Evolutionary conservation across 2,888 invertebrate species (phyloP).

Genomic region (Sipha maydis): DNA sequence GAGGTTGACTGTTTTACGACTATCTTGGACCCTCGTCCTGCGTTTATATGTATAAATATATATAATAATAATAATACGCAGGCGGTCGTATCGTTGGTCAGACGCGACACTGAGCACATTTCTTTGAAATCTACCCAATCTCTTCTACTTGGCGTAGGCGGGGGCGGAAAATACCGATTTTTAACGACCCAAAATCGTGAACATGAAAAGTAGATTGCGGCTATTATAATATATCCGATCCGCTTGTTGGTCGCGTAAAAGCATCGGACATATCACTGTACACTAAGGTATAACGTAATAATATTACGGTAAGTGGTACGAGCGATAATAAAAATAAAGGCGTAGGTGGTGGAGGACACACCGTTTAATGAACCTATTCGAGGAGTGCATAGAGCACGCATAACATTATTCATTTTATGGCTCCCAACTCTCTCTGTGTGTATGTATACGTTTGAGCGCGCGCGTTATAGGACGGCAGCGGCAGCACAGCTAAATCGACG

Average conservation of each 20-base stretch:
- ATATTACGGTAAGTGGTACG: not conserved
- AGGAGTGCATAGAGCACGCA: conserved; percentile 23
- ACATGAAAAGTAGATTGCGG: conserved; percentile 46
- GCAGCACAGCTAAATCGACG: not conserved
- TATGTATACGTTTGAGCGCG: not conserved
- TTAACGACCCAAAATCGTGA: conserved; percentile 37
- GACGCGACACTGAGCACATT: not conserved
- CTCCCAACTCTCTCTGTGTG: not conserved
- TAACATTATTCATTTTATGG: conserved; percentile 8
- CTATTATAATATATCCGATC: not conserved
- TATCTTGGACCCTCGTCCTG: not conserved
- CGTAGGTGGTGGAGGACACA: no score
- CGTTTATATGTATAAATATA: not conserved
- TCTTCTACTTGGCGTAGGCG: not conserved
- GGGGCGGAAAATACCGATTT: conserved; percentile 37
- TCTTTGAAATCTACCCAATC: conserved; percentile 25
- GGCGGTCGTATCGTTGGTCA: not conserved
- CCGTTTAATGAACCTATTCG: conserved; percentile 53
- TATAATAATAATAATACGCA: not conserved
- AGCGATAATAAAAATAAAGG: conserved; percentile 8
- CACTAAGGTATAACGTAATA: no score
- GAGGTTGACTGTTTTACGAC: conserved; percentile 28
- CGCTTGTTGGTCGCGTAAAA: no score
- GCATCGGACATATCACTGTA: no score
- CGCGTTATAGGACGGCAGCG: not conserved